Conservation (phyloP, 2,888 invertebrate genomes). For the Zeuzera pyrina region DNA sequence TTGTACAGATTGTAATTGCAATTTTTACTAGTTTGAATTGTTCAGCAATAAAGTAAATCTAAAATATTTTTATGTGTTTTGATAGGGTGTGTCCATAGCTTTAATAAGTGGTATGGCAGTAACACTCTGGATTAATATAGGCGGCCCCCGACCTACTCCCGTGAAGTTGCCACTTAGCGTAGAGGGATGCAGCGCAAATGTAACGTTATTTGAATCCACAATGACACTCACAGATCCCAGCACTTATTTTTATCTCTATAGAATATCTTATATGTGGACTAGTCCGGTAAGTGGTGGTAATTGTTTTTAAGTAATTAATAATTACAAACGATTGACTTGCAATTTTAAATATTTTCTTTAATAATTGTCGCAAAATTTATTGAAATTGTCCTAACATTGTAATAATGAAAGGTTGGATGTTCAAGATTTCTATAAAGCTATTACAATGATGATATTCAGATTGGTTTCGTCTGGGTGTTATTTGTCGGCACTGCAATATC, state of each 20-base stretch:
- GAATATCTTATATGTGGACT: constrained; percentile 83
- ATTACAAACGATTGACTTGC: too few relatives aligned
- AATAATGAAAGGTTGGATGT: too few relatives aligned
- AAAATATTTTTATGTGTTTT: too few relatives aligned
- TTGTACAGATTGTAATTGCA: too few relatives aligned
- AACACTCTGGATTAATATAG: constrained; percentile 89
- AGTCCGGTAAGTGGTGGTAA: constrained; percentile 50
- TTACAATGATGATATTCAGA: constrained; percentile 25
- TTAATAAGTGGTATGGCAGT: constrained; percentile 76
- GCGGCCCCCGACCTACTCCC: constrained; percentile 79
- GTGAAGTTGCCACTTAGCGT: constrained; percentile 70
- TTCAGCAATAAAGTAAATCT: too few relatives aligned
- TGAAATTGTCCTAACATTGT: too few relatives aligned
- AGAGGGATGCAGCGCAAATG: constrained; percentile 66
- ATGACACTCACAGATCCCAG: constrained; percentile 18
- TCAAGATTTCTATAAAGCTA: too few relatives aligned
- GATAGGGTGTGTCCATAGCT: constrained; percentile 81
- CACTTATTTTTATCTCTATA: constrained; percentile 76
- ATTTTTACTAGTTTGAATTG: too few relatives aligned
- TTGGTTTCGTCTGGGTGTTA: constrained; percentile 57
- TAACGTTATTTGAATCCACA: constrained; percentile 28
- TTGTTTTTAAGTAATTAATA: background rate
- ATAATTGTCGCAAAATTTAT: too few relatives aligned
- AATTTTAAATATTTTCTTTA: too few relatives aligned
- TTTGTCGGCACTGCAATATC: constrained; percentile 43